Conservation (phyloP, 2,113 vertebrate genomes). For the Plestiodon gilberti region DNA sequence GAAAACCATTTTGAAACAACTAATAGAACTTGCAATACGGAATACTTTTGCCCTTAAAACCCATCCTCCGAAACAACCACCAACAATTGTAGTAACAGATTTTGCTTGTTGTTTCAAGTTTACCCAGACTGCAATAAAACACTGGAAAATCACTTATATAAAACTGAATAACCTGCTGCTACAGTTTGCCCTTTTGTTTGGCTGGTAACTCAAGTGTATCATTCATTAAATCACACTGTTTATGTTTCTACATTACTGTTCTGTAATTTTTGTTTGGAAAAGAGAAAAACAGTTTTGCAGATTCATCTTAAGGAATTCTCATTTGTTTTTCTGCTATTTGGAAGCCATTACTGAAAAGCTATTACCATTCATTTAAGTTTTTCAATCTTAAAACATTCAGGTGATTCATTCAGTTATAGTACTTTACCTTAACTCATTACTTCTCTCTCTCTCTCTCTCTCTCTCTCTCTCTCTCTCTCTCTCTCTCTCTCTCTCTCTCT, state of each 20-base stretch:
- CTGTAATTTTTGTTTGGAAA: conserved; percentile 38
- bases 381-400: background rate
- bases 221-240: conserved; percentile 46
- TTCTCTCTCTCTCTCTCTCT: background rate
- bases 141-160: conserved; percentile 52
- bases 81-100: conserved; percentile 6
- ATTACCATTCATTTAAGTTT: background rate
- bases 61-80: conserved; percentile 16
- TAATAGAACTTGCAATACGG: background rate
- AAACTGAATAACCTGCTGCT: conserved; percentile 46
- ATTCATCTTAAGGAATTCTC: conserved; percentile 22
- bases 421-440: background rate
- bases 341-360: background rate
- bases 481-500: background rate
- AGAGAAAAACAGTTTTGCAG: conserved; percentile 21
- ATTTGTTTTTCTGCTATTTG: background rate
- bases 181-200: conserved; percentile 30
- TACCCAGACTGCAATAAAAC: conserved; percentile 56
- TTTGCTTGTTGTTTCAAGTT: conserved; percentile 36
- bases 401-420: background rate
- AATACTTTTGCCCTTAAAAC: conserved; percentile 24
- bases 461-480: no score
- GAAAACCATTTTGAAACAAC: conserved; percentile 18
- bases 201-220: conserved; percentile 45
- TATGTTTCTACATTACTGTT: conserved; percentile 43